phyloP scores from a whole-genome alignment of 2,113 vertebrate genomes.

The Corythaeola cristata region DNA sequence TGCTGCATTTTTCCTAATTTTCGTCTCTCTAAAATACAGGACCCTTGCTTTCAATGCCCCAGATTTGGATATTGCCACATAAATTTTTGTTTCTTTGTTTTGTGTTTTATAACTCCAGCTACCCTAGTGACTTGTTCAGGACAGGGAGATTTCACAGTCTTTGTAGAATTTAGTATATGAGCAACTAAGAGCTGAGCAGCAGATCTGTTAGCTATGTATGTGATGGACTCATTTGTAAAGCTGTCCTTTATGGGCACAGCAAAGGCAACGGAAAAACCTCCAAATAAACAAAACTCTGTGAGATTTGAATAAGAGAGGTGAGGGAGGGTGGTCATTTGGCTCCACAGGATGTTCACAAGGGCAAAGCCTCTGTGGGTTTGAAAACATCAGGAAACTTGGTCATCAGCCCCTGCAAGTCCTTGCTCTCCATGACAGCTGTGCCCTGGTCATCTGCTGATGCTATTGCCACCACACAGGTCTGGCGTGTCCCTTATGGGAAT shows the following conservation, averaged over 20 bases:
- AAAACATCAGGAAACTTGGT: neutral
- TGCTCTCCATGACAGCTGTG: neutral
- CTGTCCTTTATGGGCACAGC: neutral
- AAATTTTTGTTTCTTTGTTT: neutral
- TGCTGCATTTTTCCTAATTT: neutral
- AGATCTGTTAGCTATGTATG: neutral
- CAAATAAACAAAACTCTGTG: neutral
- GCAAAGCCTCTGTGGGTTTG: neutral
- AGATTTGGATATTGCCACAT: neutral
- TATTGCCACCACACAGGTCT: neutral
- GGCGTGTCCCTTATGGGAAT: neutral
- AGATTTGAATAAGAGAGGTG: neutral
- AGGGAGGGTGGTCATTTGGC: fast-evolving
- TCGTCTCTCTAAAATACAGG: neutral
- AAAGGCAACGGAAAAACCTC: neutral
- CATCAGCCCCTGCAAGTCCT: neutral
- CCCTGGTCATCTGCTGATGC: neutral
- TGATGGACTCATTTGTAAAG: neutral
- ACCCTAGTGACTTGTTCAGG: neutral
- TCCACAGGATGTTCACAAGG: neutral
- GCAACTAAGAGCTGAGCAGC: neutral
- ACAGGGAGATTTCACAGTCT: neutral
- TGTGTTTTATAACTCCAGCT: neutral
- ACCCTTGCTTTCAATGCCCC: neutral
- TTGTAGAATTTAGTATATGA: neutral